phyloP scores from a whole-genome alignment of 2,797 vertebrate genomes.

The Sebastolobus altivelis region DNA sequence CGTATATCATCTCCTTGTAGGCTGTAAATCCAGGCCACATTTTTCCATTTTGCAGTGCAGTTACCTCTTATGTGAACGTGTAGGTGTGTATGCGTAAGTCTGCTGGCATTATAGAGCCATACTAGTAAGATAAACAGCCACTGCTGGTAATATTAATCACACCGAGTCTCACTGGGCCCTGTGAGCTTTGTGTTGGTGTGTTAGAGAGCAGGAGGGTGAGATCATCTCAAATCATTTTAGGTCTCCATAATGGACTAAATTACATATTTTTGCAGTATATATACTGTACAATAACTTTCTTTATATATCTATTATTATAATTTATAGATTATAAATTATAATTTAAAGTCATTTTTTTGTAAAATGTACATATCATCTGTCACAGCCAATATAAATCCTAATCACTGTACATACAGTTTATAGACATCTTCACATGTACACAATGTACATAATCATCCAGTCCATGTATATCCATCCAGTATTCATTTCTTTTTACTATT shows the following conservation, averaged over 20 bases:
- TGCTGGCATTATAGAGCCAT: conserved; percentile 34
- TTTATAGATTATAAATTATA: no score
- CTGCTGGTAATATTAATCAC: conserved; percentile 59
- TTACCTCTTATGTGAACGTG: conserved; percentile 37
- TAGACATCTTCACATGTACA: no score
- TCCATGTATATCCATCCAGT: no score
- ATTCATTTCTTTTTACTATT: no score
- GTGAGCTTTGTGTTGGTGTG: conserved; percentile 32
- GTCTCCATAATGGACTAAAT: background rate
- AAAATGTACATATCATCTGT: no score
- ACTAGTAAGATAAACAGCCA: conserved; percentile 42
- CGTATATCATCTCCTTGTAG: conserved; percentile 31
- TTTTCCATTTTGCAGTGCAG: conserved; percentile 27
- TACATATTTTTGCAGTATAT: background rate
- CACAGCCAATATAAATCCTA: no score
- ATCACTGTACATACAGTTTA: no score
- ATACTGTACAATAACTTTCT: background rate
- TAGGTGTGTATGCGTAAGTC: conserved; percentile 27
- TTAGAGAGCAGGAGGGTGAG: conserved; percentile 26
- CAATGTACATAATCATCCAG: no score
- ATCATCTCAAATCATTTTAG: background rate
- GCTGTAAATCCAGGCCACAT: conserved; percentile 37
- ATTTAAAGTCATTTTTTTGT: no score
- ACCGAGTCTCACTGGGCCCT: conserved; percentile 8
- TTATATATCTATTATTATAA: background rate